These are phyloP conservation scores for Phataginus tetradactyla DNA, from an alignment of 2,797 vertebrate genomes.

Conservation along the genomic window DNA sequence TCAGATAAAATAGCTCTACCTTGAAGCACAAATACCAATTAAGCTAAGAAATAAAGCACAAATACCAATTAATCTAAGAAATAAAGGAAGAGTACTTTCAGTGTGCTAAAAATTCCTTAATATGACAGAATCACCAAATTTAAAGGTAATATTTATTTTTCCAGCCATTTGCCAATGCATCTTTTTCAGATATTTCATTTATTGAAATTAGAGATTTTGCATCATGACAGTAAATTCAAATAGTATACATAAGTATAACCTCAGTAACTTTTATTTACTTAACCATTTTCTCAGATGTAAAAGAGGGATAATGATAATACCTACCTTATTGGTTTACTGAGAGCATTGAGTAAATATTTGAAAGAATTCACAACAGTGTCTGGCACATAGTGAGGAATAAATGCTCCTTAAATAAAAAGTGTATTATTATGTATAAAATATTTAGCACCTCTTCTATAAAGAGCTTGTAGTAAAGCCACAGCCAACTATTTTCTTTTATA, in stretches of 20 bases:
- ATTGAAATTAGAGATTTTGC: neutral
- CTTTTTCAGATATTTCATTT: neutral
- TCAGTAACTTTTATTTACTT: neutral
- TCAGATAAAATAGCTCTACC: neutral
- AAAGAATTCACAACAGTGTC: neutral
- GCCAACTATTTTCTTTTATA: neutral
- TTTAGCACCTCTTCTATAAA: neutral
- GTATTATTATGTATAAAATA: neutral
- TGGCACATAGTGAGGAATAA: neutral
- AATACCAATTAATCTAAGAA: neutral
- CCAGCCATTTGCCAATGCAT: neutral
- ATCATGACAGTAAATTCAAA: neutral
- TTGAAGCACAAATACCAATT: neutral
- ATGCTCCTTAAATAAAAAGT: slow-evolving; percentile 25
- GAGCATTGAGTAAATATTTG: neutral
- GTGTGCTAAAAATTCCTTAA: neutral
- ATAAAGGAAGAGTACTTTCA: neutral
- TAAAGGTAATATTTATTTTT: neutral
- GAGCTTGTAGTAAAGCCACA: neutral
- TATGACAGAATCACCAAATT: neutral
- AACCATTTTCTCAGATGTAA: neutral
- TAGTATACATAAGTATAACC: neutral
- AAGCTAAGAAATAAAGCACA: neutral
- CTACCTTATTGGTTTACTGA: neutral
- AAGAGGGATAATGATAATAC: neutral